These are phyloP conservation scores for Plutella xylostella DNA, from an alignment of 2,888 invertebrate genomes.

Conservation along the genomic window DNA sequence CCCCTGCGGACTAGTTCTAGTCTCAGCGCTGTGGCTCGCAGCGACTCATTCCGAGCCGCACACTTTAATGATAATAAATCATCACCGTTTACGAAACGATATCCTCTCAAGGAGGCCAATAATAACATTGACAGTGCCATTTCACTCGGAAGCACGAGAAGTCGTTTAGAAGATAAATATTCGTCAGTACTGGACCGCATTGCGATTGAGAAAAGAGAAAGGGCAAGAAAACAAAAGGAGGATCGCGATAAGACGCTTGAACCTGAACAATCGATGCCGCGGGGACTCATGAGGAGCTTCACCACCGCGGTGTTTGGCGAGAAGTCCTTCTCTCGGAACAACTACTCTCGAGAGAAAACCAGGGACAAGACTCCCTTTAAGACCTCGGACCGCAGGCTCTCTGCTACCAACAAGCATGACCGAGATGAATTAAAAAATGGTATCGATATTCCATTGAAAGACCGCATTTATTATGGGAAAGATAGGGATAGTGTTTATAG, in stretches of 20 bases:
- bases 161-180: slow-evolving; percentile 83
- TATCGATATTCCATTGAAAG: slow-evolving; percentile 37
- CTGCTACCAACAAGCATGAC: slow-evolving; percentile 44
- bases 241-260: slow-evolving; percentile 79
- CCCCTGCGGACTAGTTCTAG: slow-evolving; percentile 48
- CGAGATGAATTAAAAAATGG: slow-evolving; percentile 52
- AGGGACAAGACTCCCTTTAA: slow-evolving; percentile 76
- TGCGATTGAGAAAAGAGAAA: slow-evolving; percentile 69
- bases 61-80: slow-evolving; percentile 54
- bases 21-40: slow-evolving; percentile 48
- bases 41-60: slow-evolving; percentile 61
- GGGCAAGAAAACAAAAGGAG: slow-evolving; percentile 58
- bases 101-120: slow-evolving; percentile 59
- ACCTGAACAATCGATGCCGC: slow-evolving; percentile 60
- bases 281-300: slow-evolving; percentile 75
- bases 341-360: slow-evolving; percentile 70
- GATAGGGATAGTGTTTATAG: slow-evolving; percentile 63
- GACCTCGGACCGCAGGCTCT: slow-evolving; percentile 52
- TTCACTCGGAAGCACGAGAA: slow-evolving; percentile 70
- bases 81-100: slow-evolving; percentile 53
- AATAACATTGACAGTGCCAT: slow-evolving; percentile 51
- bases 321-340: slow-evolving; percentile 61
- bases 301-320: slow-evolving; percentile 80
- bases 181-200: slow-evolving; percentile 80
- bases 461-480: slow-evolving; percentile 45